Evolutionary conservation across 2,888 invertebrate genomes (phyloP), one percentile per base, ranked within the genome.

Genomic region (Dexiosoma caninum): DNA sequence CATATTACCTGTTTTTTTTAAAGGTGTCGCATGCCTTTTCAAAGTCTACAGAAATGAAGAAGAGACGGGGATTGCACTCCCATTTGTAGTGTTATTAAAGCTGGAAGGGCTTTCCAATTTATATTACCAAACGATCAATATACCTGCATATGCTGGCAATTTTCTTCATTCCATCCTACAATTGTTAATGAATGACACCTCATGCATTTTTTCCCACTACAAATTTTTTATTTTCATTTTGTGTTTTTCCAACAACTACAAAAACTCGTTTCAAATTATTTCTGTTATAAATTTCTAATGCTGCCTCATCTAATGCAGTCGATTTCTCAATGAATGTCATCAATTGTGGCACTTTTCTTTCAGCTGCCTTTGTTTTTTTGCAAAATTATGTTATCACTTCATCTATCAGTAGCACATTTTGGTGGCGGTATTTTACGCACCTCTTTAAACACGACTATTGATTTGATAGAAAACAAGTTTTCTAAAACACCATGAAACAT

Each of bases 371-470:
- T n/a, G n/a, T n/a, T 19, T 35, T 21, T 46, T 23, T 5, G 21
- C 23, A 57, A 69, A 72, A 72, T 77, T 77, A 72, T 81, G 76
- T 81, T 81, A 81, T 72, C 80, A 77, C 80, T 69, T 81, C 80
- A 81, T 81, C 71, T 77, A 81, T 77, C 81, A 81, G 64, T 77
- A 69, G 64, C 80, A 76, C 80, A 55, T 67, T 66, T 64, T 46
- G 74, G 72, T 72, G 79, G 67, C 72, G 80, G 71, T 59, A 70
- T 74, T 74, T 66, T 78, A 62, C 66, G 69, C 75, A 75, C 57
- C 81, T 67, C 70, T 67, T 60, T 66, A 57, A 75, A 60, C 83
- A 83, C 84, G 85, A 85, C 82, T 83, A 85, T 85, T 84, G 85
- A 85, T 82, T 78, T 66, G 7, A 14, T n/a, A 23, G n/a, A n/a